Base-by-base conservation (phyloP, 2,888 invertebrate genomes). In the Dusona sp. region DNA sequence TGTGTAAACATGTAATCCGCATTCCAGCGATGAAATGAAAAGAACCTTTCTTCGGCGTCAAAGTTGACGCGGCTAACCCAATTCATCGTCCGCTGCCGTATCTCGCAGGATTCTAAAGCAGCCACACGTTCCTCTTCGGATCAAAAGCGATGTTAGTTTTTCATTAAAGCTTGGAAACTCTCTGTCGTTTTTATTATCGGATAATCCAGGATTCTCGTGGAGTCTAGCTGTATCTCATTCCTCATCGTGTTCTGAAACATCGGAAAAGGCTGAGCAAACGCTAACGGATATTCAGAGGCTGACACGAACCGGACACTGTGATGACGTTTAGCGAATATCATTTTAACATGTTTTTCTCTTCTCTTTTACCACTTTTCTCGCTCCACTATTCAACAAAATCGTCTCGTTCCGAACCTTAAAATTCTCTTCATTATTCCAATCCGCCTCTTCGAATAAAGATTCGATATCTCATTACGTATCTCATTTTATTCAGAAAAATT, bases 61-160 rank as follows among this genome's bases (percentile, higher is more conserved):
- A 42, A 22, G 33, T 48, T 67, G 45, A 51, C 54, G 13, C 25
- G 51, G 3, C 25, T 19, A 51, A 78, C 13, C 54, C 38, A 25
- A 36, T 38, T 38, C 38, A 65, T 67, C 67, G 38, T 68, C 19
- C 38, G 29, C 54, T 61, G 38, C 57, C 22, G 48, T 64, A 38
- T 72, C 65, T 29, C 54, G 45, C 36, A 73, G 70, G 51, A 80
- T 78, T 48, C 48, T 33, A 72, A 65, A 51, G 72, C 51, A 72
- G 72, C 33, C 48, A 75, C 57, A 33, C 4, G 22, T 73, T 13
- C 11, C 48, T 36, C 3, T 25, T 25, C n/a, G n/a, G 78, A 83
- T 75, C 83, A 45, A 57, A 86, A 70, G 65, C 45, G 65, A 85
- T 85, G 87, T 87, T 85, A 57, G 80, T 85, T 85, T 79, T 85